phyloP scores from a whole-genome alignment of 2,113 vertebrate genomes.

The Perca fluviatilis region DNA sequence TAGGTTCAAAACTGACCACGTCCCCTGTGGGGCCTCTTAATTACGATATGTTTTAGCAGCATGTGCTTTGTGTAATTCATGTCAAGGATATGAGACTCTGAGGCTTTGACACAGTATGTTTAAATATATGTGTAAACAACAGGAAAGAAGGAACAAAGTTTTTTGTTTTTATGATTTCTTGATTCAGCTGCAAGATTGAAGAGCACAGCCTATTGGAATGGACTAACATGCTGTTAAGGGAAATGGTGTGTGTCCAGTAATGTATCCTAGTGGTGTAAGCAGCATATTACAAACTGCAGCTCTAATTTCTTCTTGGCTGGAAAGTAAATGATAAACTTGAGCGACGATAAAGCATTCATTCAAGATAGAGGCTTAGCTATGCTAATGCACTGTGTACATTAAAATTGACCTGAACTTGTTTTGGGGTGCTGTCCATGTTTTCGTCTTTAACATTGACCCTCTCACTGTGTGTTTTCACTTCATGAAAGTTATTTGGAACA shows the following conservation, averaged over 20 bases:
- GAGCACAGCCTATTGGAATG: constrained; percentile 26
- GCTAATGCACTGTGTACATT: too few species aligned
- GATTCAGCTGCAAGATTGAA: background rate
- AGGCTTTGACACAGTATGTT: constrained; percentile 33
- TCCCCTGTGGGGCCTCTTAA: constrained; percentile 51
- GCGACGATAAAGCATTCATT: too few species aligned
- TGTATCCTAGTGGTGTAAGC: background rate
- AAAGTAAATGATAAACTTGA: background rate
- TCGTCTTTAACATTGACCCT: too few species aligned
- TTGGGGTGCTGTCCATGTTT: too few species aligned
- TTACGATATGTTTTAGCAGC: constrained; percentile 41
- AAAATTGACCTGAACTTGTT: too few species aligned
- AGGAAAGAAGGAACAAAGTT: constrained; percentile 7
- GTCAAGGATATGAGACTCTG: constrained; percentile 43
- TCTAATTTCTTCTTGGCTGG: background rate
- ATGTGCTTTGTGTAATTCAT: constrained; percentile 35
- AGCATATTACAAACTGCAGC: background rate
- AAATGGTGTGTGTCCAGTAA: background rate
- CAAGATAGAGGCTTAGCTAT: too few species aligned
- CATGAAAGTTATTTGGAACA: too few species aligned
- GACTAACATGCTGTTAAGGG: background rate
- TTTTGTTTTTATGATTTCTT: constrained; percentile 11
- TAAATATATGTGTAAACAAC: constrained; percentile 42
- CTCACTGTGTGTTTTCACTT: too few species aligned
- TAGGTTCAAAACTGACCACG: constrained; percentile 8